Evolutionary conservation across 2,888 invertebrate genomes (phyloP), one percentile per base, ranked within the genome.

Genomic region (Lacanobia oleracea): DNA sequence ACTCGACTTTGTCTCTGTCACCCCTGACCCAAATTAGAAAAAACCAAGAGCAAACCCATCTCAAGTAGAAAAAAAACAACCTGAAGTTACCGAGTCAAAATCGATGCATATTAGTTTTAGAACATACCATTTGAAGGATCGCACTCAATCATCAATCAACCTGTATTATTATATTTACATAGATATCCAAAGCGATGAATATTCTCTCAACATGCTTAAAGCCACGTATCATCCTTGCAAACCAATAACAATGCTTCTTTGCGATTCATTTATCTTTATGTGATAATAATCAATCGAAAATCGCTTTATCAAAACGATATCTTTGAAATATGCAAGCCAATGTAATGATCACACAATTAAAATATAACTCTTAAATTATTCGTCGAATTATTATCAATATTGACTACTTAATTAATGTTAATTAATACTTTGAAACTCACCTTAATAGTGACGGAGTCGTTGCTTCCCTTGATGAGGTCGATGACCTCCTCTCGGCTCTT

Each of bases 401-500:
- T 48, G 27, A 63, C 57, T 23, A 77, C n/a, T 9, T 40, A 53
- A 65, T 63, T 33, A 54, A 75, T 56, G 51, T 21, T 50, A 50
- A 67, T 67, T 1, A 62, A 62, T 43, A 62, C 54, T 45, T 61
- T 57, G 16, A 72, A 79, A 93, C 97, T 94, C 92, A 98, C 98
- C 97, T 98, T 98, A 70, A 99, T 97, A 61, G 97, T 97, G 77
- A 99, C 98, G 85, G 97, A 97, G 87, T 98, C 98, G 69, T 98
- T 97, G 81, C 98, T 98, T 79, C 98, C 97, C 88, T 98, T 98
- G 87, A 99, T 99, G 91, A 99, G 97, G 91, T 99, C 99, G 85
- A 99, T 99, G 81, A 99, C 98, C 88, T 98, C 98, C 92, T 99
- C 99, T 67, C 99, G 97, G 65, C 97, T 97, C 89, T 98, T 97